Conservation (phyloP, 2,888 invertebrate genomes). For the Hydrotaea cyrtoneurina region DNA sequence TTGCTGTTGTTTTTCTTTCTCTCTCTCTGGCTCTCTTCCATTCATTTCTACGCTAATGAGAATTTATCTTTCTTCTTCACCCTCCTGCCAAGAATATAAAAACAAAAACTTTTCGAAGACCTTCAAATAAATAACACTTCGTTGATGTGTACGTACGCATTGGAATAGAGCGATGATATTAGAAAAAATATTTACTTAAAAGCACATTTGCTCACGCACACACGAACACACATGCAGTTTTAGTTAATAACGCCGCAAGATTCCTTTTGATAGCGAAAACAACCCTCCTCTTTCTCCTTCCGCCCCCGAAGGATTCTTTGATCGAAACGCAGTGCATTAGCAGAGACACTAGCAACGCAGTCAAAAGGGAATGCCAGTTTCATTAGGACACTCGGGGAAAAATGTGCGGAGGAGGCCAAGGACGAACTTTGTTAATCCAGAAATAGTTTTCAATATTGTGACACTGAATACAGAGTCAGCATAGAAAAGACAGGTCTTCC, state of each 20-base stretch:
- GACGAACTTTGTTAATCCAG: no score
- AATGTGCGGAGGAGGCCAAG: no score
- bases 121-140: constrained; percentile 20
- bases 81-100: not conserved
- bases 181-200: constrained; percentile 9
- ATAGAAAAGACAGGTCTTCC: no score
- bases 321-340: constrained; percentile 12
- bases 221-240: not conserved
- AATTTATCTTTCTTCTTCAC: constrained; percentile 6
- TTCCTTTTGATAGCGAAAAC: not conserved
- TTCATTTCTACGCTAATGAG: constrained; percentile 7
- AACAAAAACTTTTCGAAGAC: not conserved
- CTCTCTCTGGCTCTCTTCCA: no score
- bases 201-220: not conserved
- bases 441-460: not conserved
- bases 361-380: not conserved
- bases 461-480: no score
- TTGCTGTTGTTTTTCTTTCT: not conserved
- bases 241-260: constrained; percentile 9
- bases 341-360: not conserved
- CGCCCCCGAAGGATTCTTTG: not conserved
- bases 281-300: not conserved
- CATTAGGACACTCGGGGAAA: not conserved
- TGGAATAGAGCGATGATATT: not conserved
- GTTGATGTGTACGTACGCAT: not conserved